Base-by-base conservation (phyloP, 2,888 invertebrate genomes). In the Scrobipalpa atriplicella region DNA sequence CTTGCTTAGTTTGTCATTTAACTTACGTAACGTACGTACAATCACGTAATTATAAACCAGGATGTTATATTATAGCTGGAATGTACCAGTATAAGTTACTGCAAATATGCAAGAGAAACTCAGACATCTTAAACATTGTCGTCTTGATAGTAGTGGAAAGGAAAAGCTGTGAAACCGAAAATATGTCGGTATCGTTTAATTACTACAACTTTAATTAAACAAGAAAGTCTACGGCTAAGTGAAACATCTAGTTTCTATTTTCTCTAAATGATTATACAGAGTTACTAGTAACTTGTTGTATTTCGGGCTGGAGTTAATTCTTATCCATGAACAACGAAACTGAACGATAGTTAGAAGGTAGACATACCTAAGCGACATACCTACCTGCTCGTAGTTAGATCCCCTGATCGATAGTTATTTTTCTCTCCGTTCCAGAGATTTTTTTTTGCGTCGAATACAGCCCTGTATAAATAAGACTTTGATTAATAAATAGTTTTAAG, bases 21-120 rank as follows among this genome's bases (percentile, higher is more conserved):
- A 47, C 16, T 47, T 47, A 47, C 16, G 47, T 16, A 47, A 47
- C 16, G 47, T 6, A n/a, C 16, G 47, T 6, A 47, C n/a, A 16
- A 47, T 47, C 16, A 47, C n/a, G 16, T 47, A 47, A 43, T 3
- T 43, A 47, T 47, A 16, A 47, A 47, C 47, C 47, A 47, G 47
- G 47, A 47, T 47, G 47, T 47, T 47, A 47, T 16, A 47, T 47
- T 47, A 47, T 19, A 19, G 3, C 18, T 18, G 52, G 52, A 52
- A 52, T 52, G 19, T 9, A 1, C 19, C 18, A 16, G 56, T 21
- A 36, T n/a, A n/a, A 56, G n/a, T n/a, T 36, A 13, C 36, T 13
- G 21, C n/a, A 56, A 56, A 36, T 56, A 56, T 56, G 56, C 11
- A 13, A 21, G 29, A 56, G 56, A 56, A 56, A 56, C 56, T 56